Conservation (phyloP, 1,140 invertebrate genomes). For the Zaprionus lachaisei region DNA sequence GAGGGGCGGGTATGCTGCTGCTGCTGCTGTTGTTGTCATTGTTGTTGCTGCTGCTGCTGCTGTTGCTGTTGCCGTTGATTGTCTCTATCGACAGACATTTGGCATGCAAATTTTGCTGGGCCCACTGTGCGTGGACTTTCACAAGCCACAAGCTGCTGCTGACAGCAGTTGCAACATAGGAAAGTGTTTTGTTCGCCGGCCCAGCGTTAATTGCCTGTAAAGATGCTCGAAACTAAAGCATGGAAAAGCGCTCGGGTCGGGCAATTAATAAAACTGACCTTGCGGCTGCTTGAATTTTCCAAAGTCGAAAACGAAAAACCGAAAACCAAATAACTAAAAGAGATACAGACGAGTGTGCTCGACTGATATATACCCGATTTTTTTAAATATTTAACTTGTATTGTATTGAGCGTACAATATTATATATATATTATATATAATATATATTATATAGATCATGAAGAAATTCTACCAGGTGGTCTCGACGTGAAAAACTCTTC, state of each 20-base stretch:
- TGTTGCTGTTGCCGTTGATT: constrained; percentile 15
- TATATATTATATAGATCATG: too few species aligned
- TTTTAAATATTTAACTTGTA: too few species aligned
- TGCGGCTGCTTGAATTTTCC: constrained; percentile 65
- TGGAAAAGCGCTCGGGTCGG: constrained; percentile 32
- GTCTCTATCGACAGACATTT: constrained; percentile 25
- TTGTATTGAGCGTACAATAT: too few species aligned
- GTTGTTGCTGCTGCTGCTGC: neutral
- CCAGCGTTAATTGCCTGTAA: constrained; percentile 77
- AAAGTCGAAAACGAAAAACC: constrained; percentile 17
- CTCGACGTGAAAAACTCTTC: too few species aligned
- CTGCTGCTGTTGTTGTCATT: neutral
- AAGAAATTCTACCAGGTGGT: too few species aligned
- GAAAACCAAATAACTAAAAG: constrained; percentile 38
- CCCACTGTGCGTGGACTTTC: constrained; percentile 58
- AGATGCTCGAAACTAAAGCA: constrained; percentile 64
- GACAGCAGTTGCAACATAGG: constrained; percentile 67
- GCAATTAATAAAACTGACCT: constrained; percentile 81
- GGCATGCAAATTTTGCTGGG: constrained; percentile 64
- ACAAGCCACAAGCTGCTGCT: constrained; percentile 42
- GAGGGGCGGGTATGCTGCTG: constrained; percentile 5
- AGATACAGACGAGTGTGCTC: neutral
- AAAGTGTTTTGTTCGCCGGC: constrained; percentile 64
- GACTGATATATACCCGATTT: neutral
- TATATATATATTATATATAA: too few species aligned